These are phyloP conservation scores for Vireo altiloquus DNA, from an alignment of 2,113 vertebrate genomes.

Conservation along the genomic window DNA sequence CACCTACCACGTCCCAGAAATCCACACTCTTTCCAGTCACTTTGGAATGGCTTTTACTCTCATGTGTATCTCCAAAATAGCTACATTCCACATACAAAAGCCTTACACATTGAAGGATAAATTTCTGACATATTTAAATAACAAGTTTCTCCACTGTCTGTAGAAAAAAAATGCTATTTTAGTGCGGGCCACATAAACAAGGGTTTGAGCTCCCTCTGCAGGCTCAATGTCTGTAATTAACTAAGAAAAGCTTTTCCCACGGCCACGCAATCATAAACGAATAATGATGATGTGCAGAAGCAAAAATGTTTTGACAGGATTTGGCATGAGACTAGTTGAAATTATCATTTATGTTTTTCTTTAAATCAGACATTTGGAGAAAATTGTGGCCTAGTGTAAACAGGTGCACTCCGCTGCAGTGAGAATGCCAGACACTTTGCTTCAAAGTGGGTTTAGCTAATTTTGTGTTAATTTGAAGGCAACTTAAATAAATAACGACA, in stretches of 20 bases:
- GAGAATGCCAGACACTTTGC: neutral
- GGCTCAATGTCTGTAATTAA: conserved; percentile 59
- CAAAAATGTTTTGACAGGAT: conserved; percentile 67
- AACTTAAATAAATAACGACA: conserved; percentile 27
- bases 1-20: conserved; percentile 34
- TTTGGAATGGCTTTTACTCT: neutral
- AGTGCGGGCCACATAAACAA: conserved; percentile 54
- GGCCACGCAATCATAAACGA: conserved; percentile 32
- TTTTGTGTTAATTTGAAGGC: conserved; percentile 10
- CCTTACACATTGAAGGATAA: neutral
- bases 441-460: neutral
- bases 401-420: conserved; percentile 21
- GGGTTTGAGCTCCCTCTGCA: conserved; percentile 70
- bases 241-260: conserved; percentile 34
- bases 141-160: neutral
- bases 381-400: conserved; percentile 29
- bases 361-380: conserved; percentile 45
- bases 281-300: conserved; percentile 62
- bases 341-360: conserved; percentile 41
- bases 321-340: conserved; percentile 46
- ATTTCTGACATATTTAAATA: neutral
- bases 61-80: neutral
- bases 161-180: neutral
- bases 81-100: neutral
- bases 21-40: neutral